Base-by-base conservation (phyloP, 1,140 invertebrate genomes). In the Eubasilissa regina region DNA sequence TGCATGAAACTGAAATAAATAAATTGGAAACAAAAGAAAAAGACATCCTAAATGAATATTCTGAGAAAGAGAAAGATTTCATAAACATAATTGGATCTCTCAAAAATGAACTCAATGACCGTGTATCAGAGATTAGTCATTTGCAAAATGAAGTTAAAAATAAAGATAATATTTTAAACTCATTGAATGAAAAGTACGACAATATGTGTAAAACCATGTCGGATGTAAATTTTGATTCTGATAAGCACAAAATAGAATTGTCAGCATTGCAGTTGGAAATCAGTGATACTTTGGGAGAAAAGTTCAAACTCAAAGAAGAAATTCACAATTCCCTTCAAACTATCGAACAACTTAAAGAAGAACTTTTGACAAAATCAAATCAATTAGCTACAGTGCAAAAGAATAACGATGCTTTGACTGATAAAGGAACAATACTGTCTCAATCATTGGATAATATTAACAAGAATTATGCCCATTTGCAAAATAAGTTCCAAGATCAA, bases 371-470 rank as follows among this genome's bases (percentile, higher is more conserved):
- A 15, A 70, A 70, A 70, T 70, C 66, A 21, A 21, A 17, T 0
- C 44, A 48, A 21, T 19, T 70, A n/a, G 44, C 13, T 10, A 6
- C 11, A 17, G 11, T 51, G 9, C 13, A 47, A 3, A 7, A 17
- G 10, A 45, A 70, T 21, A 70, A 51, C 10, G 44, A 45, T 3
- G 21, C 9, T 48, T 21, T 70, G 13, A 25, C 17, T 47, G 45
- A 3, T 11, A 51, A 70, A 13, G 66, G 21, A 48, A 45, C 6
- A 19, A 51, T 25, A 15, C 44, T 70, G 8, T 70, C 66, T 1
- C 45, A 62, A 64, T 25, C 58, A 7, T 64, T 76, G 25, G 58
- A 62, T 12, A 17, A 76, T 9, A 15, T 66, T 9, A 66, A 62
- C 48, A 25, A 76, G 17, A 45, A 70, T 9, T 35, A 70, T 15